Evolutionary conservation across 2,888 invertebrate genomes (phyloP), one percentile per base, ranked within the genome.

Genomic region (Tethea ocularis): DNA sequence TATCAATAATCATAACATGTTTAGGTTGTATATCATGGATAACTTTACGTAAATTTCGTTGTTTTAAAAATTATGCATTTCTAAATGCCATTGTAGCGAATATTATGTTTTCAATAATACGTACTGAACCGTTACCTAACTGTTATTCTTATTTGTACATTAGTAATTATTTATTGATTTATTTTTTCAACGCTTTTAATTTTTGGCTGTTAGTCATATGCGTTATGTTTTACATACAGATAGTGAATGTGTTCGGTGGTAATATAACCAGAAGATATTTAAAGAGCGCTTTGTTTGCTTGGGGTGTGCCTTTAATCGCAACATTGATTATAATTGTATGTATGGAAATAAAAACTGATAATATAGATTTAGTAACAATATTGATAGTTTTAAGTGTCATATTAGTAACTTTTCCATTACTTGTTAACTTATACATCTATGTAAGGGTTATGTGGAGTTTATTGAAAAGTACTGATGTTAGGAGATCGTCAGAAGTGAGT

Each of bases 201-300:
- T 53, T 53, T n/a, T 53, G 52, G 52, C 3, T 53, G 11, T 53
- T 29, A 29, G 29, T 53, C n/a, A 29, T 26, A 23, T 26, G 29
- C 29, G 20, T 29, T 17, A 53, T 53, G 26, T 26, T 53, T 29
- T 53, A 53, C 52, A 6, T 26, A 7, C 17, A 53, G 20, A 15
- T 53, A 2, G 52, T 53, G n/a, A 53, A 29, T 8, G 52, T 53
- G 0, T 53, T 53, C 1, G 29, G 17, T 17, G 13, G 6, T 29
- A 24, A 29, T 29, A 29, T 53, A 7, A 29, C 17, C 1, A 26
- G 52, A 17, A 29, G 52, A 3, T 53, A 53, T 17, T 24, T 53
- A 2, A 53, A 29, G 29, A 53, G 52, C 4, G 29, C 52, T n/a
- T 20, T 53, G 20, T 53, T 26, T 20, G 52, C 26, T 10, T 53